A percentile compares a stretch with the other conserved stretches of the same genome.
Conservation (phyloP, 2,888 invertebrate species). For the Lysandra bellargus region DNA sequence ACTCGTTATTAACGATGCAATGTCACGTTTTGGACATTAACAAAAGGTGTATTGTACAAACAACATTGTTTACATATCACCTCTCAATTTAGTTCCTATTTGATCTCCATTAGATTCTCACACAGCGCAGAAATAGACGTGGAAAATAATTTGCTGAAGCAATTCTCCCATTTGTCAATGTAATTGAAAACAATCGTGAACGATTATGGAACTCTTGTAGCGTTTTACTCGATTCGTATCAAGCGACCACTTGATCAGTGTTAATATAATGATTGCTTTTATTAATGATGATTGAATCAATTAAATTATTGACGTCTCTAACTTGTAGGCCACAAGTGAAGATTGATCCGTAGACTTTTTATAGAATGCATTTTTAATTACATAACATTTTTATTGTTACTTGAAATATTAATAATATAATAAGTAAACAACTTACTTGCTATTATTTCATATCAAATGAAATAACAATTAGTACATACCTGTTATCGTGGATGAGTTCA, state of each 20-base stretch:
- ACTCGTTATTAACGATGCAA: neutral
- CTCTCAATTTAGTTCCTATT: neutral
- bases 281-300: slow-evolving; percentile 2
- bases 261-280: neutral
- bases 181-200: neutral
- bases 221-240: neutral
- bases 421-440: neutral
- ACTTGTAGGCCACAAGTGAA: neutral
- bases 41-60: neutral
- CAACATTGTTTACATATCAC: neutral
- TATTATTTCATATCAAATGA: neutral
- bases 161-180: neutral
- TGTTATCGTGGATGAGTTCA: neutral
- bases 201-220: slow-evolving; percentile 1
- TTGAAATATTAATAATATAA: neutral
- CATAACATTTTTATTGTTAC: neutral
- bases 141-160: neutral
- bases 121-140: neutral
- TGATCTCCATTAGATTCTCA: neutral
- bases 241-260: neutral
- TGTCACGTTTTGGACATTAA: neutral
- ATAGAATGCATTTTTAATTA: neutral
- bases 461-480: neutral
- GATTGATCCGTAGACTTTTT: neutral
- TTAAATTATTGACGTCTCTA: neutral